Evolutionary conservation across 1,140 invertebrate genomes (phyloP).

Genomic region (Stegodyphus mimosarum): DNA sequence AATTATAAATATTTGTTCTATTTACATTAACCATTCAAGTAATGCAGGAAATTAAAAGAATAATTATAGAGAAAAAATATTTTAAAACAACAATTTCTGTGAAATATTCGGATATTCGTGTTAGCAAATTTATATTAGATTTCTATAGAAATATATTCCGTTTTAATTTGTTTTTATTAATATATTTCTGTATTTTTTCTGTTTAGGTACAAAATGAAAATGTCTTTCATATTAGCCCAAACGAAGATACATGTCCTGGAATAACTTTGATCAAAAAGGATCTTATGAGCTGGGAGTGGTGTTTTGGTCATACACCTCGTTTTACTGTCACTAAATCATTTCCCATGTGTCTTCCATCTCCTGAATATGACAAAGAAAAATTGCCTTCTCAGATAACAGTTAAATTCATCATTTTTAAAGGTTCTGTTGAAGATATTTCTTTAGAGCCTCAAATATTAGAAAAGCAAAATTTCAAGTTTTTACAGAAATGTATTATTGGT

Average conservation of each 20-base stretch:
- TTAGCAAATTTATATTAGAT: too few species aligned
- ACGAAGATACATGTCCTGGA: constrained; percentile 86
- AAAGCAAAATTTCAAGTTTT: neutral
- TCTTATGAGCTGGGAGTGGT: constrained; percentile 87
- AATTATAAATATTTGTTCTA: too few species aligned
- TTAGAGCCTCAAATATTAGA: constrained; percentile 38
- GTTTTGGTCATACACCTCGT: constrained; percentile 86
- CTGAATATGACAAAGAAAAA: neutral
- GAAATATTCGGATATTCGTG: too few species aligned
- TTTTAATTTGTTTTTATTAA: too few species aligned
- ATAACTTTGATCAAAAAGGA: constrained; percentile 75
- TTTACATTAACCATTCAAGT: too few species aligned
- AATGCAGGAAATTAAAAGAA: too few species aligned
- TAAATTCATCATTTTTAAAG: constrained; percentile 2
- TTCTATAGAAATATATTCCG: too few species aligned
- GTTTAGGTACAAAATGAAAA: constrained; percentile 62
- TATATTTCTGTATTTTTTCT: constrained; percentile 76
- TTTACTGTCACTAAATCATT: constrained; percentile 72
- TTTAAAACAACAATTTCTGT: too few species aligned
- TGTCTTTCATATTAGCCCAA: constrained; percentile 78
- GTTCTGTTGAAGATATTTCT: constrained; percentile 17
- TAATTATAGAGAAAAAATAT: too few species aligned
- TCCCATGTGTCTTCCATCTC: constrained; percentile 10
- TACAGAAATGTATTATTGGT: constrained; percentile 6
- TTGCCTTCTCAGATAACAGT: constrained; percentile 12